Evolutionary conservation across 2,113 vertebrate species (phyloP).

Genomic region (Rhombomys opimus): DNA sequence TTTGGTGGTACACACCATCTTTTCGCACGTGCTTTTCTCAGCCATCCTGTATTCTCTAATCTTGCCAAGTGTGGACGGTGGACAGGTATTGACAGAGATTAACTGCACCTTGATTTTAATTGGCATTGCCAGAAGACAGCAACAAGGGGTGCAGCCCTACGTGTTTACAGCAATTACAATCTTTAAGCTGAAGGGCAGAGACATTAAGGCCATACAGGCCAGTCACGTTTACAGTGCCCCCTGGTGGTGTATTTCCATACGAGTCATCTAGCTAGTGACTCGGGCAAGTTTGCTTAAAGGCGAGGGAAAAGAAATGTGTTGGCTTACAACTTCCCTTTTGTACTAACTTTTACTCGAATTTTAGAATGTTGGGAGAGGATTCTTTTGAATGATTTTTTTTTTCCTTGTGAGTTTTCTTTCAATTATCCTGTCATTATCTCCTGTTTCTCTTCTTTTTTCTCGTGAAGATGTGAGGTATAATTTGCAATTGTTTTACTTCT

Average conservation of each 20-base stretch:
- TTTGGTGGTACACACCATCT: neutral
- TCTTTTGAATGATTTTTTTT: neutral
- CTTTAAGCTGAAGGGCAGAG: neutral
- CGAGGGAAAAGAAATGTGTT: neutral
- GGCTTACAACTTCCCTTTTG: neutral
- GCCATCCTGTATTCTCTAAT: neutral
- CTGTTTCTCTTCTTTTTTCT: neutral
- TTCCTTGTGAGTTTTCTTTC: neutral
- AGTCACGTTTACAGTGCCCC: constrained; percentile 23
- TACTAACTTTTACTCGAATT: neutral
- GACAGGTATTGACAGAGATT: neutral
- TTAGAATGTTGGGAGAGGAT: neutral
- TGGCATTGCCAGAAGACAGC: constrained; percentile 34
- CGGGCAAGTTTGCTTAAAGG: neutral
- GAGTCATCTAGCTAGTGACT: too few species aligned
- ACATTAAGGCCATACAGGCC: neutral
- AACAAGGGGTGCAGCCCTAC: neutral
- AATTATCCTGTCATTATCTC: neutral
- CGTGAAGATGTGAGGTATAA: neutral
- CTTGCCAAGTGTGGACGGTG: neutral
- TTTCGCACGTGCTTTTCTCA: neutral
- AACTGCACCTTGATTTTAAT: constrained; percentile 51
- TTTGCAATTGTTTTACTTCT: neutral
- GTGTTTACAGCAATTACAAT: constrained; percentile 27
- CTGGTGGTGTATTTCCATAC: neutral